Conservation (phyloP, 2,113 vertebrate genomes). For the Thomomys bottae region DNA sequence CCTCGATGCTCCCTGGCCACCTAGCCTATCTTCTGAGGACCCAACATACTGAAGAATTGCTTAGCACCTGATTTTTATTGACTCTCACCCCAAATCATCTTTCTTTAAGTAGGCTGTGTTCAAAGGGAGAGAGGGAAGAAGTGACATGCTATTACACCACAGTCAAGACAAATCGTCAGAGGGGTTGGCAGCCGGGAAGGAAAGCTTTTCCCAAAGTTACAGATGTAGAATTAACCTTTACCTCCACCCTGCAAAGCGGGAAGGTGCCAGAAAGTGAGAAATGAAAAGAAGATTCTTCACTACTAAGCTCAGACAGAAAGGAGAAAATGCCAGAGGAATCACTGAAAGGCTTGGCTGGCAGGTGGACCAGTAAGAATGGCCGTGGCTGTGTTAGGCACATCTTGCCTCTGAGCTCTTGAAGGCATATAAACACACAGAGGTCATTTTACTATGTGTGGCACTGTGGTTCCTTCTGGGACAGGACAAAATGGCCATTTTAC, state of each 20-base stretch:
- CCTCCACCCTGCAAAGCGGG: conserved; percentile 50
- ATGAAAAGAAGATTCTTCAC: conserved; percentile 59
- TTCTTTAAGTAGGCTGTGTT: conserved; percentile 68
- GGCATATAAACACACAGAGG: neutral
- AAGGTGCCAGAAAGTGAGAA: conserved; percentile 58
- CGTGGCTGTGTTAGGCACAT: neutral
- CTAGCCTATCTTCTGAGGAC: conserved; percentile 10
- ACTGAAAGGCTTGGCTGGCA: neutral
- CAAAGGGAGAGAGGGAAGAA: conserved; percentile 55
- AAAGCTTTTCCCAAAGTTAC: conserved; percentile 53
- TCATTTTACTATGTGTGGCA: neutral
- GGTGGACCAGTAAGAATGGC: neutral
- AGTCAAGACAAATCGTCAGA: conserved; percentile 52
- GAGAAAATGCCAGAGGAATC: conserved; percentile 48
- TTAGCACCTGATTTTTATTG: conserved; percentile 68
- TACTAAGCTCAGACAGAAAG: conserved; percentile 29
- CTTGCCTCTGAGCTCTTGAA: conserved; percentile 22
- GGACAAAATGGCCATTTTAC: neutral
- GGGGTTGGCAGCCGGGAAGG: conserved; percentile 48
- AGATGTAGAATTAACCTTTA: conserved; percentile 72
- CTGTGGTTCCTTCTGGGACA: conserved; percentile 5
- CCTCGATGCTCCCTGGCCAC: neutral
- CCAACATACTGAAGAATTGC: conserved; percentile 49
- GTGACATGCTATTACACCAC: conserved; percentile 40
- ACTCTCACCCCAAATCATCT: conserved; percentile 64